Evolutionary conservation across 2,797 vertebrate genomes (phyloP).

Genomic region (Myotis findleyi): DNA sequence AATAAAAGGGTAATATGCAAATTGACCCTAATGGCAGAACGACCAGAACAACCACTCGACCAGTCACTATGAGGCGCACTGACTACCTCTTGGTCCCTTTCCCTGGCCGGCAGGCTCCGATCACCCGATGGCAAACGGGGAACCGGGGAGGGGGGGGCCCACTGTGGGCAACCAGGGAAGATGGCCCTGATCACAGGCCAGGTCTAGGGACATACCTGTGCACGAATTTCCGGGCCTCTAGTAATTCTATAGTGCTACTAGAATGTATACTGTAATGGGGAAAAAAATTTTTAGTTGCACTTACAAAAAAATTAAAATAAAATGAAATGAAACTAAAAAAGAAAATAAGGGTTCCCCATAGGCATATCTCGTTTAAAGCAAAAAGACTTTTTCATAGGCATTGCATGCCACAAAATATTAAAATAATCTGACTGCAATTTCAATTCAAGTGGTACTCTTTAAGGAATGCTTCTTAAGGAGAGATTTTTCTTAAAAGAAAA

Average conservation of each 20-base stretch:
- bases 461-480: constrained; percentile 5
- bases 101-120: too few species aligned
- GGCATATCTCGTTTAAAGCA: constrained; percentile 40
- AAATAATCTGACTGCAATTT: constrained; percentile 19
- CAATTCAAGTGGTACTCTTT: not conserved
- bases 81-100: too few species aligned
- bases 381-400: not conserved
- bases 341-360: not conserved
- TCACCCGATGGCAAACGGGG: too few species aligned
- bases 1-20: too few species aligned
- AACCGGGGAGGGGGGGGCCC: too few species aligned
- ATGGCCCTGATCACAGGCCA: too few species aligned
- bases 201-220: too few species aligned
- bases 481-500: constrained; percentile 4
- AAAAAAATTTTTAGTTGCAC: not conserved
- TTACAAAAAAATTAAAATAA: not conserved
- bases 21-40: too few species aligned
- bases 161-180: too few species aligned
- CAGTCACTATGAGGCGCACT: too few species aligned
- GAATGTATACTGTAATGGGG: not conserved
- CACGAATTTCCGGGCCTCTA: too few species aligned
- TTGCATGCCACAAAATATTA: not conserved
- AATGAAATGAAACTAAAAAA: not conserved
- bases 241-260: not conserved
- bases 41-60: too few species aligned